Conservation (phyloP, 2,113 vertebrate genomes). For the Notiomystis cincta region DNA sequence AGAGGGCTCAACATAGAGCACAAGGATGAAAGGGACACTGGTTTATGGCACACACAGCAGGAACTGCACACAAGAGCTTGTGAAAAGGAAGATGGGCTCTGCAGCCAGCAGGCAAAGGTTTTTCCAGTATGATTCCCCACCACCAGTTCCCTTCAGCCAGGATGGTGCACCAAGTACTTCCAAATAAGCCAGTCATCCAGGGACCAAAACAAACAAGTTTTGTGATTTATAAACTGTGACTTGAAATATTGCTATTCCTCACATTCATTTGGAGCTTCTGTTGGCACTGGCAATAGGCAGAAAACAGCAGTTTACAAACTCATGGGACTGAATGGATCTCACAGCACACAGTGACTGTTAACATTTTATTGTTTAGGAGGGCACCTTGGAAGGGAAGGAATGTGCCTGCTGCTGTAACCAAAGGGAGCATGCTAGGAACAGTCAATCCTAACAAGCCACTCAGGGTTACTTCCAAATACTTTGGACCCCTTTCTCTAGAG, state of each 20-base stretch:
- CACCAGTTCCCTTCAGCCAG: neutral
- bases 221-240: constrained; percentile 29
- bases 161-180: neutral
- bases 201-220: neutral
- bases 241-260: constrained; percentile 1
- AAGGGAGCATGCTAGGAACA: constrained; percentile 6
- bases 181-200: neutral
- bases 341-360: constrained; percentile 18
- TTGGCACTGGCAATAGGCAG: neutral
- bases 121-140: neutral
- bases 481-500: neutral
- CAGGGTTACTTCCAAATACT: neutral
- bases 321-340: constrained; percentile 22
- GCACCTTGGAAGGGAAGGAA: constrained; percentile 19
- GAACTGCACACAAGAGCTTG: neutral
- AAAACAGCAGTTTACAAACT: neutral
- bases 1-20: neutral
- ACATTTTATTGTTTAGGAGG: constrained; percentile 59
- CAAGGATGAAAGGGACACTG: neutral
- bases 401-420: neutral
- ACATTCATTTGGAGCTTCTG: neutral
- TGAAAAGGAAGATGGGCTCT: neutral
- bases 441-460: constrained; percentile 16
- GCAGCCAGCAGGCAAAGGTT: neutral
- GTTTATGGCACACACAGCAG: neutral